Conservation (phyloP, 1,140 invertebrate genomes). For the Pristionchus pacificus region DNA sequence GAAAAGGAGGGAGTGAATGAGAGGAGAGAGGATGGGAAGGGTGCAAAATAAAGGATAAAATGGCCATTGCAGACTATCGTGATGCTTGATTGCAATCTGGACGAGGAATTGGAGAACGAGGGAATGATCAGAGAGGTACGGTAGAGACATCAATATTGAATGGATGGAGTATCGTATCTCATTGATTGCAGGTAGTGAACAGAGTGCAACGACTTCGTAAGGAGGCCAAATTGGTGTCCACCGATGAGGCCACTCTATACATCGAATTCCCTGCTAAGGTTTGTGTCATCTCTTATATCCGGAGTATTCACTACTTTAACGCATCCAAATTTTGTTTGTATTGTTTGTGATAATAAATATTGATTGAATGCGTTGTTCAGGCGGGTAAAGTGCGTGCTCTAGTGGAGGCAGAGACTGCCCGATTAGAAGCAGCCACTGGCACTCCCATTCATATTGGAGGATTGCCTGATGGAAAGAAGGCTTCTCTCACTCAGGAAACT, state of each 20-base stretch:
- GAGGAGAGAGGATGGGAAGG: constrained; percentile 11
- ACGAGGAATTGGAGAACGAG: background rate
- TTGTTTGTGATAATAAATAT: background rate
- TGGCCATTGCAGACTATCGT: constrained; percentile 90
- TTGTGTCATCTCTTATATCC: constrained; percentile 66
- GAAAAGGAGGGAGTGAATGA: too few relatives aligned
- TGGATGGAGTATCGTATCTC: constrained; percentile 1
- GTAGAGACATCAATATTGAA: background rate
- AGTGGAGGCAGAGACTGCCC: background rate
- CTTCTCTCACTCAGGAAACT: constrained; percentile 13
- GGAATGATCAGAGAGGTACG: constrained; percentile 62
- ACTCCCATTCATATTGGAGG: constrained; percentile 34
- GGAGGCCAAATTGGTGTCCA: constrained; percentile 78
- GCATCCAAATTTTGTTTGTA: background rate
- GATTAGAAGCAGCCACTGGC: background rate
- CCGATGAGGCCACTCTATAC: constrained; percentile 81
- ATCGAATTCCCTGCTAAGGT: constrained; percentile 72
- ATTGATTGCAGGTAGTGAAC: background rate
- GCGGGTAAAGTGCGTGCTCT: background rate
- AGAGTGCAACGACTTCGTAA: constrained; percentile 8
- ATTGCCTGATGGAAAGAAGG: constrained; percentile 8
- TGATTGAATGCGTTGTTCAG: background rate
- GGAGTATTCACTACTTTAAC: constrained; percentile 70
- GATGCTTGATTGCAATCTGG: constrained; percentile 69
- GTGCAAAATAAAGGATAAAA: constrained; percentile 70